phyloP scores from a whole-genome alignment of 2,797 vertebrate genomes.

The Lateolabrax maculatus region DNA sequence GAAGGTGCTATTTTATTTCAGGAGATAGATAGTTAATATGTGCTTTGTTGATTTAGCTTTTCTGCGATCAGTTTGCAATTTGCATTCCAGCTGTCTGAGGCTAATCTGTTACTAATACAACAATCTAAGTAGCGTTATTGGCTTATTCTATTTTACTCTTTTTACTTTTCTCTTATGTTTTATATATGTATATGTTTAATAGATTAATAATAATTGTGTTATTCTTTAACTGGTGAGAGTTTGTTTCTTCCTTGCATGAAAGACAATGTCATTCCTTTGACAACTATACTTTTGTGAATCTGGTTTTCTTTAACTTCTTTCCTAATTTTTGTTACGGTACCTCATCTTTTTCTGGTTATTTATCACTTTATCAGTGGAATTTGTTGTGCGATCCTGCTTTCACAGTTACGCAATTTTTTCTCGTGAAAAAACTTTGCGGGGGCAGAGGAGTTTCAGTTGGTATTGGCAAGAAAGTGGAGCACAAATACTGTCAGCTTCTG shows the following conservation, averaged over 20 bases:
- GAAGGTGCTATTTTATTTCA: too few relatives aligned
- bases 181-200: too few relatives aligned
- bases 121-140: neutral
- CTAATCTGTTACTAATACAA: neutral
- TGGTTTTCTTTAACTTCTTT: too few relatives aligned
- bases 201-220: too few relatives aligned
- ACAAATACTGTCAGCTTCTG: neutral
- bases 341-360: neutral
- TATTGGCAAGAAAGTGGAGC: neutral
- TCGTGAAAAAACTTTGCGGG: neutral
- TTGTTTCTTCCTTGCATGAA: neutral
- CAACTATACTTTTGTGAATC: neutral
- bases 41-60: neutral
- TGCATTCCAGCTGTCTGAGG: too few relatives aligned
- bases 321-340: too few relatives aligned
- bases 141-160: neutral
- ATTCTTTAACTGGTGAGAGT: neutral
- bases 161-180: too few relatives aligned
- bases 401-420: neutral
- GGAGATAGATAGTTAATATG: too few relatives aligned
- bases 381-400: neutral
- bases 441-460: neutral
- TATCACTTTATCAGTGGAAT: neutral
- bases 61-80: neutral
- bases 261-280: neutral